Evolutionary conservation across 1,140 invertebrate genomes (phyloP).

Genomic region (Hestina assimilis): DNA sequence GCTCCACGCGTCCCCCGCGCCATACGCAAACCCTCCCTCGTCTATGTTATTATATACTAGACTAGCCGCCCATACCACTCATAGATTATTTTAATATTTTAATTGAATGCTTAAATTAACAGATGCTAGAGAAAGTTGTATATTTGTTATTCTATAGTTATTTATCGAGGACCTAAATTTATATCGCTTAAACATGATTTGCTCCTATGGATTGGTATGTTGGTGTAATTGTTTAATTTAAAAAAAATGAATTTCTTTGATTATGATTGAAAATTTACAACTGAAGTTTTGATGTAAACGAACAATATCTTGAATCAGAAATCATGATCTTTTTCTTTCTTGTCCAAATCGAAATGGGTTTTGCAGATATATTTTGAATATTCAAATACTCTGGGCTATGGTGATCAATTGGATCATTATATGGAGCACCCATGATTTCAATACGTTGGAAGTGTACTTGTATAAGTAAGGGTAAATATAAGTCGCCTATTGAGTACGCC

Average conservation of each 20-base stretch:
- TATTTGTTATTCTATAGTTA: constrained; percentile 57
- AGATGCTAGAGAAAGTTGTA: constrained; percentile 53
- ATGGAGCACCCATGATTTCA: too few relatives aligned
- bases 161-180: constrained; percentile 45
- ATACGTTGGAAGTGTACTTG: too few relatives aligned
- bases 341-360: background rate
- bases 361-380: too few relatives aligned
- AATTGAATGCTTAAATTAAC: constrained; percentile 47
- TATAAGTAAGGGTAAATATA: too few relatives aligned
- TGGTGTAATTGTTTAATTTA: constrained; percentile 2
- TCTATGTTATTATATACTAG: constrained; percentile 65
- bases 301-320: constrained; percentile 29
- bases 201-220: constrained; percentile 11
- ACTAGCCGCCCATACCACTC: constrained; percentile 19
- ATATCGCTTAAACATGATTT: constrained; percentile 20
- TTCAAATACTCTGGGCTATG: too few relatives aligned
- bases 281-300: constrained; percentile 7
- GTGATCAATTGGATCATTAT: too few relatives aligned
- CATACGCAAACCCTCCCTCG: constrained; percentile 33
- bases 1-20: background rate
- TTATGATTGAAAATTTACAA: background rate
- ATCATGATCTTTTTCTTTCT: too few relatives aligned
- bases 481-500: background rate
- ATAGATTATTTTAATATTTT: constrained; percentile 30
- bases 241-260: background rate